These are phyloP conservation scores for Tenthredo amoena DNA, from an alignment of 2,888 invertebrate genomes.

Conservation along the genomic window DNA sequence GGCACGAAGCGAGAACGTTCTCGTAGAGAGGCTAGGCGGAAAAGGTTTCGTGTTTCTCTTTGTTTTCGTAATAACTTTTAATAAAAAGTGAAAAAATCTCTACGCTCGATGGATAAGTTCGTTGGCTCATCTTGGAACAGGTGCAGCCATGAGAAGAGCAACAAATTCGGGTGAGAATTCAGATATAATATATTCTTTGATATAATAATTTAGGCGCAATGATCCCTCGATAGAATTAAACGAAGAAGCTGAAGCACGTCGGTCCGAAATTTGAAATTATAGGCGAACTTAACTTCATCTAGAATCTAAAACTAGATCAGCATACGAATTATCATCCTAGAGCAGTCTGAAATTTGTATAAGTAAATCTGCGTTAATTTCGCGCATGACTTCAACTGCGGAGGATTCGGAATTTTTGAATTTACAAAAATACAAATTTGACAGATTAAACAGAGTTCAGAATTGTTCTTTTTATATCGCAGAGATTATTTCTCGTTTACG, in stretches of 20 bases:
- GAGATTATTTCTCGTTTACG: not conserved
- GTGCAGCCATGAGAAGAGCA: not conserved
- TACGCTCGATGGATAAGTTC: not conserved
- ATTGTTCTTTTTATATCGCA: not conserved
- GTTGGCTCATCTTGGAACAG: not conserved
- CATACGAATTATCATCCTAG: not conserved
- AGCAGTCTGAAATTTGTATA: not conserved
- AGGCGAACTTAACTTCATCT: not conserved
- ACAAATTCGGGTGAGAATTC: not conserved
- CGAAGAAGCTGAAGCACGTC: not conserved
- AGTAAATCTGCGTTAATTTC: not conserved
- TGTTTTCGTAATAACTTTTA: conserved; percentile 13
- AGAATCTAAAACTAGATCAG: not conserved
- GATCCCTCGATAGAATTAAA: not conserved
- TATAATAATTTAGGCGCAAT: not conserved
- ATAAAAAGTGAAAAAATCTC: not conserved
- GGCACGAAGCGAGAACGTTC: conserved; percentile 10
- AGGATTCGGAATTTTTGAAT: not conserved
- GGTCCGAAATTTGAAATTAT: not conserved
- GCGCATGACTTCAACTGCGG: not conserved
- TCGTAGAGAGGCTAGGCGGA: not conserved
- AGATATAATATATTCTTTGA: not conserved
- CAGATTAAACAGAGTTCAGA: not conserved
- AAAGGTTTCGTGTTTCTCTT: conserved; percentile 37
- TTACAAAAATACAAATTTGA: not conserved